Evolutionary conservation across 2,113 vertebrate genomes (phyloP).

Genomic region (Morone saxatilis): DNA sequence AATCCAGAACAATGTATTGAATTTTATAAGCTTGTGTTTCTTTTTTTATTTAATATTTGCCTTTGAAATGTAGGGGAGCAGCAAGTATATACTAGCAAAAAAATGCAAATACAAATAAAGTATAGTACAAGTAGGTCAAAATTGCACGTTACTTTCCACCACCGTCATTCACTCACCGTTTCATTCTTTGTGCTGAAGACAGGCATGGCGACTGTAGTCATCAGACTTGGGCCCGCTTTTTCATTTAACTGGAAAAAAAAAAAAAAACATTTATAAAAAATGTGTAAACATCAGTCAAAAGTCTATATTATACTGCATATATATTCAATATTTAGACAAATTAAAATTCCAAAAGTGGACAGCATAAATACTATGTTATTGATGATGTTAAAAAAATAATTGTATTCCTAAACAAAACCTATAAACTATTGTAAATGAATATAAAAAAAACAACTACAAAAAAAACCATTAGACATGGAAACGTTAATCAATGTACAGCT

Average conservation of each 20-base stretch:
- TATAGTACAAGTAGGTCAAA: background rate
- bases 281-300: background rate
- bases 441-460: background rate
- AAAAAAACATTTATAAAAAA: background rate
- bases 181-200: conserved; percentile 99
- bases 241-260: conserved; percentile 86
- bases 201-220: conserved; percentile 98
- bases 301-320: background rate
- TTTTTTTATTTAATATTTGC: no score
- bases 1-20: background rate
- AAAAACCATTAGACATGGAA: background rate
- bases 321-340: background rate
- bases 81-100: background rate
- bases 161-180: conserved; percentile 85
- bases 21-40: background rate
- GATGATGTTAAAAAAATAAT: background rate
- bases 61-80: background rate
- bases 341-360: background rate
- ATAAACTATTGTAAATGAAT: background rate
- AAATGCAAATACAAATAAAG: background rate
- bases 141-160: background rate
- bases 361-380: background rate
- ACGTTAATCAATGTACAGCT: background rate
- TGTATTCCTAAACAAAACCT: background rate
- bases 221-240: conserved; percentile 90